phyloP scores from a whole-genome alignment of 2,113 vertebrate species.

The Arenaria interpres region DNA sequence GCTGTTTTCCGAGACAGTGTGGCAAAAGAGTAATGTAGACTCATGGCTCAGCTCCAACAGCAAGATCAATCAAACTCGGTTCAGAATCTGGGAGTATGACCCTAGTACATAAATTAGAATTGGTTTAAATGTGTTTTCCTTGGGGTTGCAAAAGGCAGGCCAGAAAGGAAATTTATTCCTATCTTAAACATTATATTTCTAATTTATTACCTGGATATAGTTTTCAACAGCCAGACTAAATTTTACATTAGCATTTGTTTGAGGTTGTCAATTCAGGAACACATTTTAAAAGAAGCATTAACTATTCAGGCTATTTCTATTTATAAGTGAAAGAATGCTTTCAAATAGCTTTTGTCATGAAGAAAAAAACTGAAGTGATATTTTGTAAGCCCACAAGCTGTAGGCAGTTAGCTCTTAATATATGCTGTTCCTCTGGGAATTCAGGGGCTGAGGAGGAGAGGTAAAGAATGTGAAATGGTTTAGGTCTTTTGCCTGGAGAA shows the following conservation, averaged over 20 bases:
- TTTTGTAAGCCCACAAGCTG: constrained; percentile 28
- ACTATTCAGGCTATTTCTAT: not conserved
- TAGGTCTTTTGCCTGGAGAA: not conserved
- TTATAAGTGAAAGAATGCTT: constrained; percentile 14
- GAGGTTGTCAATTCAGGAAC: not conserved
- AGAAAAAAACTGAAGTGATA: not conserved
- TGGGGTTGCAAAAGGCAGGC: not conserved
- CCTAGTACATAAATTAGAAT: not conserved
- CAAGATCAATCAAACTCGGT: not conserved
- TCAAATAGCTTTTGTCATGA: constrained; percentile 29
- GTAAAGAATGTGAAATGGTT: not conserved
- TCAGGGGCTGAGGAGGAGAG: not conserved
- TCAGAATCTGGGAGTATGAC: not conserved
- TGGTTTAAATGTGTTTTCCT: not conserved
- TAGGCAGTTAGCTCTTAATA: constrained; percentile 29
- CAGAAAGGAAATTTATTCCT: not conserved
- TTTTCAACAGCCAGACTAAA: constrained; percentile 8
- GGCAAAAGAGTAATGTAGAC: not conserved
- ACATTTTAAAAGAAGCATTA: constrained; percentile 1
- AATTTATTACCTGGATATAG: not conserved
- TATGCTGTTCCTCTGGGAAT: not conserved
- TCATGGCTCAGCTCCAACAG: not conserved
- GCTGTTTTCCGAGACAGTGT: not conserved
- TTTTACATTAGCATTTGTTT: constrained; percentile 1
- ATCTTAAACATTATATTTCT: not conserved